phyloP scores from a whole-genome alignment of 2,113 vertebrate species.

The Lamprologus callipterus region DNA sequence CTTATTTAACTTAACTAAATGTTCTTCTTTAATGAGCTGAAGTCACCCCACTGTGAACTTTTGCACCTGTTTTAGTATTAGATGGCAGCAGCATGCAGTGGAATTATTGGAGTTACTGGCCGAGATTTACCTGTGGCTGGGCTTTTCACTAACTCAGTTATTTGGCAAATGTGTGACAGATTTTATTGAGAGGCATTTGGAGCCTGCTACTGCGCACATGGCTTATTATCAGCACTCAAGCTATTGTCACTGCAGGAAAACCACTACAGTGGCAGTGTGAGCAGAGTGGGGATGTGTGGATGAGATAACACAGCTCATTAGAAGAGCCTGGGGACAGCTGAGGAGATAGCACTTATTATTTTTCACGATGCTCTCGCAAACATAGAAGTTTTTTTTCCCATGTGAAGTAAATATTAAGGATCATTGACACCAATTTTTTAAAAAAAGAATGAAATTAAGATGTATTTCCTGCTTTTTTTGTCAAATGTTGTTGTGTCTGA shows the following conservation, averaged over 20 bases:
- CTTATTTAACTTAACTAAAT: not conserved
- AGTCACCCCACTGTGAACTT: not conserved
- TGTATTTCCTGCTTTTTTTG: not conserved
- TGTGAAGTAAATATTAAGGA: not conserved
- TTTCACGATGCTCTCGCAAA: not conserved
- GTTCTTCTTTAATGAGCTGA: not conserved
- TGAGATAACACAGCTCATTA: conserved; percentile 53
- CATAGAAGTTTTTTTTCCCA: not conserved
- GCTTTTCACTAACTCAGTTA: not conserved
- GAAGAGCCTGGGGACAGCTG: conserved; percentile 42
- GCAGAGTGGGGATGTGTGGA: conserved; percentile 39
- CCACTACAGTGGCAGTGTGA: not conserved
- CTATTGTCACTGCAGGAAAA: conserved; percentile 25
- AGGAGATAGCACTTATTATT: conserved; percentile 32
- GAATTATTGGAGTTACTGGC: not conserved
- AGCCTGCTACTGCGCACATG: not conserved
- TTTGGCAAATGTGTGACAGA: not conserved
- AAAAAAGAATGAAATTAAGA: not conserved
- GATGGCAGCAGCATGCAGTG: not conserved
- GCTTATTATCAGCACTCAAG: conserved; percentile 53
- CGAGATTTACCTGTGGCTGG: not conserved
- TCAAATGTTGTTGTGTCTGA: not conserved
- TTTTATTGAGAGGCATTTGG: not conserved
- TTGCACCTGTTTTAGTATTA: not conserved
- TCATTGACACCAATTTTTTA: not conserved